Evolutionary conservation across 2,113 vertebrate species (phyloP), one percentile per base, ranked within the genome.

Genomic region (Sterrhoptilus dennistouni): DNA sequence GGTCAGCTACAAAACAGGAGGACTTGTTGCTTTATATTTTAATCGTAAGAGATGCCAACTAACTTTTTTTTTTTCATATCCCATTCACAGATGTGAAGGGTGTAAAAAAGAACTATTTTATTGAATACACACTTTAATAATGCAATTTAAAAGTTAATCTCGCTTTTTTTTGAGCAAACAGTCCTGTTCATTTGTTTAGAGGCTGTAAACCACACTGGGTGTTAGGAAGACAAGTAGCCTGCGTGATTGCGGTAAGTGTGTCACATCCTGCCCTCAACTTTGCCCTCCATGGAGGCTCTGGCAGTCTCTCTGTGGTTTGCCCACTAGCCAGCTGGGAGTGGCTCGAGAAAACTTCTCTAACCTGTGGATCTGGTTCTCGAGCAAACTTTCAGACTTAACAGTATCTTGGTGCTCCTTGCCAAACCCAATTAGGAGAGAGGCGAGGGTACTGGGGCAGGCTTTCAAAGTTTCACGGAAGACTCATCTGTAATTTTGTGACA

Each of bases 191-290:
- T 84, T 90, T 83, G 76, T 45, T 76, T 54, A 25, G 57, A 52
- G 83, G 92, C 84, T 66, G 38, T 27, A n/a, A 72, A 75, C 75
- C 69, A 14, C 1, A 5, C 44, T 75, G 69, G 1, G 2, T 83
- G 83, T 90, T 82, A 77, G 69, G 91, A 74, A 96, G 91, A 70
- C 76, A 36, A 88, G 88, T 50, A 83, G 88, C 54, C 40, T 54
- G 69, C 71, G 4, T 96, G 93, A 91, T 38, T 95, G 92, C 11
- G 87, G 85, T 93, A 92, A 97, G 72, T 95, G 94, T 96, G 97
- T 97, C 94, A 96, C 90, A 97, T 97, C 97, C 96, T 93, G 89
- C 87, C 89, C 88, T 97, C 94, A 97, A 93, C 96, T 97, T 86
- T 95, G 94, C 89, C 92, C 90, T 97, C 87, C 90, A 97, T 93